Conservation (phyloP, 2,888 invertebrate genomes). For the Drosophila atroscutellata region DNA sequence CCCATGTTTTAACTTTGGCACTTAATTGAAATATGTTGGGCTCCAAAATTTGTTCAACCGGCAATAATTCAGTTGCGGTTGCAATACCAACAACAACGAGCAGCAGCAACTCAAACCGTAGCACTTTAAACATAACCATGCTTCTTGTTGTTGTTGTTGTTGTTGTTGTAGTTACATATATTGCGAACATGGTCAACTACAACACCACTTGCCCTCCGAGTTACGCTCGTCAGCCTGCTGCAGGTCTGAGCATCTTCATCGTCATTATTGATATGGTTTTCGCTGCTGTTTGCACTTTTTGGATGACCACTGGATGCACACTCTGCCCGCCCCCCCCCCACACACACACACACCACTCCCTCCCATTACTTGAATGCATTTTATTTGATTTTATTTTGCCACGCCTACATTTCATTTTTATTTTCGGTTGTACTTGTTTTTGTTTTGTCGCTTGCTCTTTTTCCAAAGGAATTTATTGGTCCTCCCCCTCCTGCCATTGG, state of each 20-base stretch:
- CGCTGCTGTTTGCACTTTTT: constrained; percentile 70
- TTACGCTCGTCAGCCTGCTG: not conserved
- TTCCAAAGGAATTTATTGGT: constrained; percentile 70
- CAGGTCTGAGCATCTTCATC: constrained; percentile 54
- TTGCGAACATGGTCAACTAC: constrained; percentile 41
- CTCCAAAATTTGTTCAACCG: constrained; percentile 61
- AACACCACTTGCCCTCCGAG: not conserved
- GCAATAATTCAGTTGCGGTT: constrained; percentile 59
- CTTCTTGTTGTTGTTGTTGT: constrained; percentile 20
- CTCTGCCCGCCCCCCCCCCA: too few species aligned
- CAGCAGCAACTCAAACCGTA: constrained; percentile 21
- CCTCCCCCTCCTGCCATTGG: not conserved
- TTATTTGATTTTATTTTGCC: constrained; percentile 66
- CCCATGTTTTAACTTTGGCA: constrained; percentile 59
- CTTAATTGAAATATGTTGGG: constrained; percentile 64
- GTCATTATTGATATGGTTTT: constrained; percentile 71
- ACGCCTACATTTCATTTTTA: constrained; percentile 46
- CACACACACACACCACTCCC: not conserved
- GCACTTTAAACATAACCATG: constrained; percentile 38
- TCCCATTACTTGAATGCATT: constrained; percentile 15
- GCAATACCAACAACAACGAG: constrained; percentile 4
- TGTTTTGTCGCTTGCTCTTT: constrained; percentile 60
- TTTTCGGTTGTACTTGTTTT: constrained; percentile 18
- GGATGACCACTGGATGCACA: constrained; percentile 8
- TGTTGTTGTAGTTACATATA: constrained; percentile 45